Base-by-base conservation (phyloP, 2,797 vertebrate species). In the Nyctalus aviator region DNA sequence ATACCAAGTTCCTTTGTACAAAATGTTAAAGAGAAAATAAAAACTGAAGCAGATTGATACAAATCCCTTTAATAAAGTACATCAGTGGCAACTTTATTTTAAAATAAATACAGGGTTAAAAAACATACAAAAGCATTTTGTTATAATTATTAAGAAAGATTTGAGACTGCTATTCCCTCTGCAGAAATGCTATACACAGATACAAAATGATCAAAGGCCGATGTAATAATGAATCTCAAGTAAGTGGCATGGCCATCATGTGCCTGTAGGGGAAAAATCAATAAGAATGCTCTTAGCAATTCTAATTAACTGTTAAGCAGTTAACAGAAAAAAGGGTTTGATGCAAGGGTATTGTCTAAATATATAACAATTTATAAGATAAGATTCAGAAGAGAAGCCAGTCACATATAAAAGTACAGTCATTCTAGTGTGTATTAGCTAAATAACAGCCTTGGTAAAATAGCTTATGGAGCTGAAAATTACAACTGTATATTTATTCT, bases 151-250 rank as follows among this genome's bases (percentile, higher is more conserved):
- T 94, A 90, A 86, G 90, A 35, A 85, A 92, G 13, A 73, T 27
- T 41, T 57, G 93, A 96, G 83, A 95, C 94, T 87, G 90, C 94
- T 5, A 85, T 64, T 90, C 98, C 98, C 95, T 98, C 98, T 94
- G 98, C 98, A 92, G 97, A 98, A 95, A 99, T 97, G 91, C 98
- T 98, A 97, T 99, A 99, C 96, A 99, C 98, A 23, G 99, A 99
- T 37, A 99, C 99, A 98, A 99, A 99, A 94, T 99, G 99, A 97
- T 99, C 99, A 84, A 99, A 99, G 97, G 98, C 99, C 64, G 99
- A 98, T 35, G 98, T 95, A 97, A 99, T 98, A 97, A 99, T 98
- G 97, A 99, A 99, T 91, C 99, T 98, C 97, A 99, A 97, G 89
- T 99, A 99, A 86, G 98, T 99, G 79, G 99, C 98, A 8, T 97